Conservation (phyloP, 2,888 invertebrate genomes). For the Griposia aprilina region DNA sequence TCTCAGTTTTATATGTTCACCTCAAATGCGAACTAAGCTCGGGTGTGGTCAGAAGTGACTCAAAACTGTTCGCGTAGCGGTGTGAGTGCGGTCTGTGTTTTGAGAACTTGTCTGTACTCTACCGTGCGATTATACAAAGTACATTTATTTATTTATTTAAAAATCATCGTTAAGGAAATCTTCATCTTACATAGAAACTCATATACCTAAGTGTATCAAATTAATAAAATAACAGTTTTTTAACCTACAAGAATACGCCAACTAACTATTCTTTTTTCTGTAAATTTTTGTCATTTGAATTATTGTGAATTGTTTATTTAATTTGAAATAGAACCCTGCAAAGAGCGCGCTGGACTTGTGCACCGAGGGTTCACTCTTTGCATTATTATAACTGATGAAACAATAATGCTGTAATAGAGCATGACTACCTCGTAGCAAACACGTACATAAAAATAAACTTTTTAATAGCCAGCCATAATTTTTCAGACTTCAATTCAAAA, state of each 20-base stretch:
- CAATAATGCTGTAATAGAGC: background rate
- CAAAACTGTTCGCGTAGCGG: conserved; percentile 5
- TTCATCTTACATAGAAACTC: too few relatives aligned
- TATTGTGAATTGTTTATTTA: too few relatives aligned
- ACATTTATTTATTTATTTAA: background rate
- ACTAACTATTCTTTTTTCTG: too few relatives aligned
- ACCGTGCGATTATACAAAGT: too few relatives aligned
- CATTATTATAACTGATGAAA: background rate
- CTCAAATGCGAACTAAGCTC: conserved; percentile 14
- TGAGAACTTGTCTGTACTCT: conserved; percentile 1
- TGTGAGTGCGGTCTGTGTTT: background rate
- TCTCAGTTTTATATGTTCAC: conserved; percentile 8
- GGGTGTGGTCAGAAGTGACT: conserved; percentile 1
- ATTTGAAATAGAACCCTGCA: background rate
- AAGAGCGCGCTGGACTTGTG: background rate
- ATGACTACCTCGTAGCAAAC: background rate
- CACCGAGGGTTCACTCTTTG: background rate
- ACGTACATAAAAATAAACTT: background rate
- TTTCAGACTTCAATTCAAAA: conserved; percentile 6
- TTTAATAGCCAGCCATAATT: background rate
- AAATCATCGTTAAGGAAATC: background rate
- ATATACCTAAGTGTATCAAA: too few relatives aligned
- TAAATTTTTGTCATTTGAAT: too few relatives aligned
- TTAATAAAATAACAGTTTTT: too few relatives aligned
- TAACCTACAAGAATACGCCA: background rate